These are phyloP conservation scores for Scaptomyza flava DNA, from an alignment of 2,888 invertebrate species.

Conservation along the genomic window DNA sequence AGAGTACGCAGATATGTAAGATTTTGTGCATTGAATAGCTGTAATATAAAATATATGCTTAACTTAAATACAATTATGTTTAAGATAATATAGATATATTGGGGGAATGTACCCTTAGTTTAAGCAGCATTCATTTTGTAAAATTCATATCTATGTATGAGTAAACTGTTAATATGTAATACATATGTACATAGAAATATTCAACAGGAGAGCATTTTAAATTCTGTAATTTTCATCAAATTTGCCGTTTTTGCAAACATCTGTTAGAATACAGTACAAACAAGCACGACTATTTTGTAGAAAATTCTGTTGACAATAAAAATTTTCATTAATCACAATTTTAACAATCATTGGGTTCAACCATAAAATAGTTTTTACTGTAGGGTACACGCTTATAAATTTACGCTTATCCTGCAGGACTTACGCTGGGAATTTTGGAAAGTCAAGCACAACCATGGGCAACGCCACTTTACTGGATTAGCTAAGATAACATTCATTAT, in stretches of 20 bases:
- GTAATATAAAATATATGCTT: slow-evolving; percentile 1
- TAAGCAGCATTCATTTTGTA: slow-evolving; percentile 19
- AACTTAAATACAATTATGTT: slow-evolving; percentile 1
- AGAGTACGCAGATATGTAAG: slow-evolving; percentile 3
- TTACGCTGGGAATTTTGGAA: no score
- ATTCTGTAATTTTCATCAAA: slow-evolving; percentile 6
- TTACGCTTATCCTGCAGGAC: no score
- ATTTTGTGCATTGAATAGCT: slow-evolving; percentile 5
- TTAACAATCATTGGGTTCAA: background rate
- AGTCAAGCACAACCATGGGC: no score
- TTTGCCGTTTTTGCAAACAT: slow-evolving; percentile 11
- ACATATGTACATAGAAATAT: slow-evolving; percentile 7
- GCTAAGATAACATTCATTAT: no score
- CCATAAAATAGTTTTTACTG: background rate
- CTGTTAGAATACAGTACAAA: slow-evolving; percentile 1
- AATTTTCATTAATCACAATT: slow-evolving; percentile 13
- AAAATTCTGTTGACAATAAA: slow-evolving; percentile 23
- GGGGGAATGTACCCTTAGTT: slow-evolving; percentile 6
- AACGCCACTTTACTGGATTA: no score
- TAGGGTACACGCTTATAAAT: no score
- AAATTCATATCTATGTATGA: slow-evolving; percentile 9
- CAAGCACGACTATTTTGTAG: slow-evolving; percentile 11
- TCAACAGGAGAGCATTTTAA: slow-evolving; percentile 16
- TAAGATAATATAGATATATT: slow-evolving; percentile 12
- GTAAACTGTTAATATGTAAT: slow-evolving; percentile 19